Evolutionary conservation across 35 echinoderm and acorn worm species (phyloP).

Genomic region (Lytechinus variegatus): DNA sequence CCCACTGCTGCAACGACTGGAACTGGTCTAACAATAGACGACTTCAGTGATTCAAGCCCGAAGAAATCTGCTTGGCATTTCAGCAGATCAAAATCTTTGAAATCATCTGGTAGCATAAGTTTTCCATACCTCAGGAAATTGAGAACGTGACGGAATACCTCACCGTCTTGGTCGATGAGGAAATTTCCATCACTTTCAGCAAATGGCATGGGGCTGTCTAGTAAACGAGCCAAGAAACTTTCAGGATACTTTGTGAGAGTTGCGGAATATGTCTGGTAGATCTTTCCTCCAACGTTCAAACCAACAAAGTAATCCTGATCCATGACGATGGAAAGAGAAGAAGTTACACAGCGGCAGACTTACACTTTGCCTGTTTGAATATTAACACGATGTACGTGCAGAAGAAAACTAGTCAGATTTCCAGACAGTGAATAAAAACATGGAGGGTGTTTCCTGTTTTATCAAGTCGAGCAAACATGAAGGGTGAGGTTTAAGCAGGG

Average conservation of each 20-base stretch:
- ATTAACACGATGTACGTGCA: no score
- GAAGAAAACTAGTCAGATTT: no score
- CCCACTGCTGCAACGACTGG: neutral
- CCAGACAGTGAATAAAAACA: no score
- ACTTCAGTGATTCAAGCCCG: conserved; percentile 16
- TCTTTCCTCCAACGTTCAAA: conserved; percentile 60
- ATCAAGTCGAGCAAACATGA: no score
- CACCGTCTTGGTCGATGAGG: conserved; percentile 71
- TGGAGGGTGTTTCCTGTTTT: no score
- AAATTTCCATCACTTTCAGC: conserved; percentile 54
- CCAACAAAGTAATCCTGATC: neutral
- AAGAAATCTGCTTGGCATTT: conserved; percentile 66
- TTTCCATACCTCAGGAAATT: conserved; percentile 68
- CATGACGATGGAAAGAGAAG: neutral
- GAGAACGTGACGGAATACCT: conserved; percentile 67
- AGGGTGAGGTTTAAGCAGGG: no score
- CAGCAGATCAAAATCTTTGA: conserved; percentile 67
- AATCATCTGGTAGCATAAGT: conserved; percentile 65
- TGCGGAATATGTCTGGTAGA: conserved; percentile 47
- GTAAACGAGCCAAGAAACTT: no score
- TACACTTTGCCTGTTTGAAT: no score
- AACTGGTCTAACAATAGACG: neutral
- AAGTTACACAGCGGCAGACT: no score
- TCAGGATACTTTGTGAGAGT: conserved; percentile 55
- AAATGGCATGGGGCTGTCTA: no score